Evolutionary conservation across 2,113 vertebrate species (phyloP).

Genomic region (Opisthocomus hoazin): DNA sequence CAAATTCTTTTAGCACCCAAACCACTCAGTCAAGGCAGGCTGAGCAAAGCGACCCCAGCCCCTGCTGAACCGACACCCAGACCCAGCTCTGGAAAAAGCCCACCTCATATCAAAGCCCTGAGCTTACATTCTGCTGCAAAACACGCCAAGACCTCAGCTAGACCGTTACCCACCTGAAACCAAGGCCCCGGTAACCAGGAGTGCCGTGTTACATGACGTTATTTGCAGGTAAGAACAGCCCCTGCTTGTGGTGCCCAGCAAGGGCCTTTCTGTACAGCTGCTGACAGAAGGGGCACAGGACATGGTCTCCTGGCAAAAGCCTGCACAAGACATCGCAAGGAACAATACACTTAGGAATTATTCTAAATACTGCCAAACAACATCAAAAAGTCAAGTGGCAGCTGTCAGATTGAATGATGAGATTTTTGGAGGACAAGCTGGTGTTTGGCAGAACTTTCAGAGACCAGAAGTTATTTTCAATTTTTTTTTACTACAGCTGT

Average conservation of each 20-base stretch:
- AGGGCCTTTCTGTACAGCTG: not conserved
- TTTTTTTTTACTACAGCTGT: not conserved
- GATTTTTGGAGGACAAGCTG: not conserved
- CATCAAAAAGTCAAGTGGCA: not conserved
- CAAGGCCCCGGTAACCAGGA: not conserved
- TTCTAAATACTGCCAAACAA: not conserved
- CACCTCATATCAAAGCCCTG: not conserved
- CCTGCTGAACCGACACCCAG: not conserved
- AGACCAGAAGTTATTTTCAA: not conserved
- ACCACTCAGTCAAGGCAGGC: fast-evolving
- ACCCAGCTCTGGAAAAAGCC: too few relatives aligned
- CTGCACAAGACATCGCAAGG: not conserved
- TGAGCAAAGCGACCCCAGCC: not conserved
- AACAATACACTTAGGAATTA: not conserved
- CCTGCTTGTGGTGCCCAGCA: not conserved
- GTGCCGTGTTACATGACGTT: not conserved
- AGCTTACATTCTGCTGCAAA: not conserved
- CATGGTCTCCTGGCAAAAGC: not conserved
- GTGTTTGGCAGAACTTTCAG: not conserved
- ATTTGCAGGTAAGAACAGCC: not conserved
- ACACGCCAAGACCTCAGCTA: not conserved
- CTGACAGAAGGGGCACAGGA: not conserved
- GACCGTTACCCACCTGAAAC: not conserved
- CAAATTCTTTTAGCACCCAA: not conserved
- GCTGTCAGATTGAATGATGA: not conserved